Conservation (phyloP, 1,140 invertebrate genomes). For the Yoshiicerus persimilis region DNA sequence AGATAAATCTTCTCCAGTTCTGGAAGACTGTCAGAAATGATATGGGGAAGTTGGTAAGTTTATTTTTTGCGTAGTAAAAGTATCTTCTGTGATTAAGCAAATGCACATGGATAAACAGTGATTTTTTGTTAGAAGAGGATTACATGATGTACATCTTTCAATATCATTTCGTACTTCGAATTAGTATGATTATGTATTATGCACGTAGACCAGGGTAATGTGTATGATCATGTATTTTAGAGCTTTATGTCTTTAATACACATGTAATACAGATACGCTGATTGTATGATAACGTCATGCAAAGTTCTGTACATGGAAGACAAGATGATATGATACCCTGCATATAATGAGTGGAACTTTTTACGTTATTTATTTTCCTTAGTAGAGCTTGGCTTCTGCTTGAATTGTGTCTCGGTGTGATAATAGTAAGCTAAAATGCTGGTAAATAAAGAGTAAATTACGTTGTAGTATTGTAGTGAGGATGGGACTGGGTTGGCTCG, state of each 20-base stretch:
- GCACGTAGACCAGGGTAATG: background rate
- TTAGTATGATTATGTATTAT: no score
- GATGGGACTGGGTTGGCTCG: background rate
- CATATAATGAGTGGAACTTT: background rate
- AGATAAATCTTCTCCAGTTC: no score
- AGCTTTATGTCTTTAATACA: background rate
- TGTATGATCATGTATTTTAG: background rate
- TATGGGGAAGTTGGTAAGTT: no score
- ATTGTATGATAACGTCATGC: no score
- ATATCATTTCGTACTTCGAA: no score
- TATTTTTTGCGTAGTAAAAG: background rate
- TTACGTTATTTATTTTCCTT: background rate
- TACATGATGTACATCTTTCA: background rate
- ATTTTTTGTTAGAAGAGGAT: background rate
- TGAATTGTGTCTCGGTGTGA: background rate
- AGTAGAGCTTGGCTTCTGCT: background rate
- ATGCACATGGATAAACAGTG: background rate
- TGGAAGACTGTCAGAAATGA: no score
- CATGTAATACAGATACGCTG: no score
- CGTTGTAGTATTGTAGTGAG: background rate
- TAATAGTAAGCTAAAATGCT: background rate
- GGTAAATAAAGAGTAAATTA: background rate
- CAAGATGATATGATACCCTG: no score
- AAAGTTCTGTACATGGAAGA: no score
- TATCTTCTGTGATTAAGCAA: background rate